Percentiles rank a stretch among this genome's conserved stretches.
Conservation (phyloP, 2,113 vertebrate genomes). For the Prolemur simus region DNA sequence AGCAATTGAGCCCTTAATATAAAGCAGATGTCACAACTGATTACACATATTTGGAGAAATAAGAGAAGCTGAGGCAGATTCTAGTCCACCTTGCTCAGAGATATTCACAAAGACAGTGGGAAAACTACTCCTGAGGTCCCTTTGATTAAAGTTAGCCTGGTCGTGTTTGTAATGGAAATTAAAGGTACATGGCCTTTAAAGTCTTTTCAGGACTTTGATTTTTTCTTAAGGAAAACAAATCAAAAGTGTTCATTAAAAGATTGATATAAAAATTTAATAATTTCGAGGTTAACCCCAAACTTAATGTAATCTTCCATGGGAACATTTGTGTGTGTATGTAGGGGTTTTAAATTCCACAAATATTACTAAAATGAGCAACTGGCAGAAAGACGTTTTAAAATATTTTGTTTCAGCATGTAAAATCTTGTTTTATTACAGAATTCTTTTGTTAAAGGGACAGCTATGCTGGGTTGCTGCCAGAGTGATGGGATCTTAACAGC, state of each 20-base stretch:
- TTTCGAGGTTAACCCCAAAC: slow-evolving; percentile 81
- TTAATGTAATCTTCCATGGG: slow-evolving; percentile 73
- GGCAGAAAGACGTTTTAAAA: slow-evolving; percentile 80
- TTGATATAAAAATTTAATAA: slow-evolving; percentile 78
- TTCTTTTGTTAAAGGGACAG: slow-evolving; percentile 82
- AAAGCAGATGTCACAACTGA: neutral
- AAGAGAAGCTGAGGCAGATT: slow-evolving; percentile 1
- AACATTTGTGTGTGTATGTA: slow-evolving; percentile 50
- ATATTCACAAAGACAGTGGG: neutral
- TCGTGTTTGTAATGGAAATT: neutral
- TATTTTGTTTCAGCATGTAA: slow-evolving; percentile 83
- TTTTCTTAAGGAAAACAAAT: slow-evolving; percentile 77
- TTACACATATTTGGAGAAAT: neutral
- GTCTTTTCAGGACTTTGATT: slow-evolving; percentile 74
- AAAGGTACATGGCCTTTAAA: slow-evolving; percentile 26
- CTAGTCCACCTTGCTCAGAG: neutral
- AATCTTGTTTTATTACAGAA: slow-evolving; percentile 82
- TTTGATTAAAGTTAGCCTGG: neutral
- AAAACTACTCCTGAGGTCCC: neutral
- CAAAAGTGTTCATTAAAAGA: slow-evolving; percentile 78
- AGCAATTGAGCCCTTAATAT: neutral
- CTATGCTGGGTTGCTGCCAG: slow-evolving; percentile 77
- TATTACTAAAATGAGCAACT: slow-evolving; percentile 80
- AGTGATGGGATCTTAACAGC: slow-evolving; percentile 76
- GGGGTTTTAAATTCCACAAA: slow-evolving; percentile 72